These are phyloP conservation scores for Solenodon paradoxus DNA, from an alignment of 2,113 vertebrate genomes.

Conservation along the genomic window DNA sequence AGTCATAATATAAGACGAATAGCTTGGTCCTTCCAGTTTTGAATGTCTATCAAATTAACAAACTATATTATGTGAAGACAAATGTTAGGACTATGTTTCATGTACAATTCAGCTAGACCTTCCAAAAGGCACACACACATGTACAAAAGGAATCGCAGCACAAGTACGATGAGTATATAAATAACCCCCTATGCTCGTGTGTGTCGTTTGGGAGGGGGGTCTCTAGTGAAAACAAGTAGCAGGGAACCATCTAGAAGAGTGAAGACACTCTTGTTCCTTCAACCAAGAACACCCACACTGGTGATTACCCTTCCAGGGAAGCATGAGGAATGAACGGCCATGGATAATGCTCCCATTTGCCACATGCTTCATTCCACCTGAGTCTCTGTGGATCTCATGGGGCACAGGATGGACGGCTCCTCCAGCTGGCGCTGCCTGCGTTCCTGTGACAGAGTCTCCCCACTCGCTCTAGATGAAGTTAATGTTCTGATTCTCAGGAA, in stretches of 20 bases:
- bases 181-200: neutral
- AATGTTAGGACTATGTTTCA: neutral
- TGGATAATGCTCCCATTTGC: too few species aligned
- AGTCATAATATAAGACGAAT: neutral
- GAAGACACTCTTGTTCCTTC: rapidly evolving
- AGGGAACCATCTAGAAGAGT: neutral
- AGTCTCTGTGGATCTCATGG: neutral
- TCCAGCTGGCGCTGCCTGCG: neutral
- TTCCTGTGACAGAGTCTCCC: rapidly evolving
- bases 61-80: neutral
- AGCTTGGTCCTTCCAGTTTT: neutral
- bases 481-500: neutral
- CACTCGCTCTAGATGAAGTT: neutral
- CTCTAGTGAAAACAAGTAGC: neutral
- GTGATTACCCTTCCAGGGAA: neutral
- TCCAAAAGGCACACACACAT: neutral
- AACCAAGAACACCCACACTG: too few species aligned
- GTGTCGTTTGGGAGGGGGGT: too few species aligned
- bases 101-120: neutral
- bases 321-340: too few species aligned
- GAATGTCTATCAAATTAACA: neutral
- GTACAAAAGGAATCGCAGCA: neutral
- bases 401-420: too few species aligned
- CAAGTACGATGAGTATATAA: neutral
- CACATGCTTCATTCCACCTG: too few species aligned